Evolutionary conservation across 2,113 vertebrate species (phyloP).

Genomic region (Leiothrix lutea): DNA sequence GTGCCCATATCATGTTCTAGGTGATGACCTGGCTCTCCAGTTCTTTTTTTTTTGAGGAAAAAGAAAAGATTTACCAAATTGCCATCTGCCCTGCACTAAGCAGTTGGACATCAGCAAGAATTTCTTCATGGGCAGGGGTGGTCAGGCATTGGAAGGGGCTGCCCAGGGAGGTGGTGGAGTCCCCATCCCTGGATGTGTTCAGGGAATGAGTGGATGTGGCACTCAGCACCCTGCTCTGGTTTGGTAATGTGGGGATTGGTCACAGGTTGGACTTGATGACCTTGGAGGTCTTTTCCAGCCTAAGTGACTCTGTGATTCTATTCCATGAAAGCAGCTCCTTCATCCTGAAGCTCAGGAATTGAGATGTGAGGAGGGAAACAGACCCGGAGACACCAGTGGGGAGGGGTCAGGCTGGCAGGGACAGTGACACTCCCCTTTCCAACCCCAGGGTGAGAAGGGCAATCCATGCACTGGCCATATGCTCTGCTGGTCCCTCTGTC

Average conservation of each 20-base stretch:
- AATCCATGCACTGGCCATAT: rapidly evolving
- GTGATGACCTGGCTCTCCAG: neutral
- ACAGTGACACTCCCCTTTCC: rapidly evolving
- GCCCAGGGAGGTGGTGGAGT: neutral
- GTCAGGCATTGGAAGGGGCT: neutral
- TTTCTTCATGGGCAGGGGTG: neutral
- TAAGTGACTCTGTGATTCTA: neutral
- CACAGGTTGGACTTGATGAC: neutral
- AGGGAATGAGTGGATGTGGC: neutral
- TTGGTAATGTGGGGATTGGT: neutral
- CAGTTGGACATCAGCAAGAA: neutral
- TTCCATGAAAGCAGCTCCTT: neutral
- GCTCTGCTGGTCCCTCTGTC: neutral
- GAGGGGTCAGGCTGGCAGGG: neutral
- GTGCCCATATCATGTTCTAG: rapidly evolving
- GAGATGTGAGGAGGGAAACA: neutral
- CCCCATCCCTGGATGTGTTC: neutral
- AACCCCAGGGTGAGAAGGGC: rapidly evolving
- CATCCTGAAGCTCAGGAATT: neutral
- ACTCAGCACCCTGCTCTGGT: neutral
- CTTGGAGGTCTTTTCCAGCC: neutral
- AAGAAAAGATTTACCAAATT: neutral
- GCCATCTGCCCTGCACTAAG: neutral
- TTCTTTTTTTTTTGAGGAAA: neutral
- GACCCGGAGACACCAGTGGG: rapidly evolving